Conservation (phyloP, 2,113 vertebrate genomes). For the Boulengerochromis microlepis region DNA sequence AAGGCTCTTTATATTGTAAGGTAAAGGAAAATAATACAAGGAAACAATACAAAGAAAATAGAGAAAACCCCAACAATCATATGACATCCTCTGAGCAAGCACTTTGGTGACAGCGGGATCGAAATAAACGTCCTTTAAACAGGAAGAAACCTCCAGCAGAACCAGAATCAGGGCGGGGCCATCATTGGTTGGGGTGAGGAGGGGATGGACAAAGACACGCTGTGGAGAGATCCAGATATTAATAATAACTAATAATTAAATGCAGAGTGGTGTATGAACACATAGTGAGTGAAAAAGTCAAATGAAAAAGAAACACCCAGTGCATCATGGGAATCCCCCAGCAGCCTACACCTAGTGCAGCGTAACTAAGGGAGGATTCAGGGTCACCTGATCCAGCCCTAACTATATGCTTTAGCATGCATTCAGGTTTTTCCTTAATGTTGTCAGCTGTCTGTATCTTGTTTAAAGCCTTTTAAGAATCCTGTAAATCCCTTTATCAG, state of each 20-base stretch:
- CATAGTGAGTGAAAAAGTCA: neutral
- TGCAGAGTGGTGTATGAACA: neutral
- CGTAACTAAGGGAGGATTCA: rapidly evolving
- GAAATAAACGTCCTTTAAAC: neutral
- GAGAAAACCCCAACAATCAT: neutral
- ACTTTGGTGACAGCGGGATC: neutral
- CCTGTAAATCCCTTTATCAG: neutral
- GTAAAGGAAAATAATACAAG: rapidly evolving
- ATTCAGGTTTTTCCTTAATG: neutral
- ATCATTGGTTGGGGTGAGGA: neutral
- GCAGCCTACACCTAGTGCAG: neutral
- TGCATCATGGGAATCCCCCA: neutral
- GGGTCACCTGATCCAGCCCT: neutral
- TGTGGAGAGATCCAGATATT: neutral
- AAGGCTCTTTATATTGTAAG: neutral
- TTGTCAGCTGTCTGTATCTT: neutral
- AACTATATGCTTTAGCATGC: neutral
- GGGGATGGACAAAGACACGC: neutral
- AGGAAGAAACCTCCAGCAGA: neutral
- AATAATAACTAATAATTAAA: neutral
- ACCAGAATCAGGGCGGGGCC: neutral
- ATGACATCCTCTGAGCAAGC: neutral
- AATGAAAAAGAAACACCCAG: neutral
- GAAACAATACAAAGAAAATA: neutral
- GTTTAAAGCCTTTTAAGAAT: neutral